Base-by-base conservation (phyloP, 2,888 invertebrate species). In the Amphipyra tragopoginis region DNA sequence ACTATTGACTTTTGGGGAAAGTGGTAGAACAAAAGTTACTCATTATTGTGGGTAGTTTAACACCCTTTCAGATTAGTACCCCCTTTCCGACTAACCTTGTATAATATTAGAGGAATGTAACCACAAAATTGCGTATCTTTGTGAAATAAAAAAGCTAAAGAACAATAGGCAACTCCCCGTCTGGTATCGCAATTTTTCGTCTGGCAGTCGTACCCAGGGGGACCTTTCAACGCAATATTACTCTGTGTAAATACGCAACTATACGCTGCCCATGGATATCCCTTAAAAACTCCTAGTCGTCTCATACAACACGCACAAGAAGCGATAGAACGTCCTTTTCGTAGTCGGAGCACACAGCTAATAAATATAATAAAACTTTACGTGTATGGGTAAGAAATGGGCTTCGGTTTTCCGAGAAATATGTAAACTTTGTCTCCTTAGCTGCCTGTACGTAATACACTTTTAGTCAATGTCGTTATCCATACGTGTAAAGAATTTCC, bases 131-230 rank as follows among this genome's bases (percentile, higher is more conserved):
- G 5, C 29, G 29, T 7, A 29, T 5, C 39, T 44, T 8, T 65
- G 49, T 21, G 21, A 21, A 21, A 21, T 21, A 65, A 49, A 9
- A 8, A 21, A 33, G 7, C 29, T 29, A 5, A 29, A 5, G 42
- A 55, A 69, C 70, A 74, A 73, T 51, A 26, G 50, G n/a, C 10
- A 26, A 40, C 39, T 50, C 58, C 29, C 33, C 34, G 48, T 69
- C 70, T 71, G 36, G 29, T n/a, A 14, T 47, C 47, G 50, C 47
- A 43, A 68, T 62, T 56, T 70, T 70, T 54, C 43, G 47, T 74
- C 70, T 69, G 54, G 15, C 53, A 34, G 13, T 15, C 36, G 33
- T 53, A 52, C 39, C 43, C 40, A 56, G 15, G 63, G 67, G 50
- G 51, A 55, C 55, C 44, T 33, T 57, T 62, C 50, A 56, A 13